Base-by-base conservation (phyloP, 1,140 invertebrate genomes). In the Araneus ventricosus region DNA sequence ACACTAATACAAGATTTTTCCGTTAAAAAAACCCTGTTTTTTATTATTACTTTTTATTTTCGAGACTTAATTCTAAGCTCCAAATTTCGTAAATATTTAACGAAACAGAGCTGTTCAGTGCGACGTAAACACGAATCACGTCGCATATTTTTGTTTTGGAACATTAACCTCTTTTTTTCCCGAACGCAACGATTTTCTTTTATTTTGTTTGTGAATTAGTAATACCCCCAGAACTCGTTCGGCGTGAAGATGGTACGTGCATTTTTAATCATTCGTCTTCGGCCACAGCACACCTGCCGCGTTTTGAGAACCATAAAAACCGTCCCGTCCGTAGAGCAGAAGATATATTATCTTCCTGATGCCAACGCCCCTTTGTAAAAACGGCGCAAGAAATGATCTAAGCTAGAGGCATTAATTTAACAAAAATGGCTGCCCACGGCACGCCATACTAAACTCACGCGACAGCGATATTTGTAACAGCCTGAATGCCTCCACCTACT, bases 321-420 rank as follows among this genome's bases (percentile, higher is more conserved):
- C 85, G 27, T 45, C 59, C 85, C 39, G 30, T 34, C 59, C 57
- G 52, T 52, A 8, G 39, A 84, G 80, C 6, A 59, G 57, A 37
- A 59, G 59, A 59, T 52, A 84, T 57, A 84, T 84, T 84, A 84
- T 84, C 39, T 84, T 84, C 45, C n/a, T 45, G 30, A 87, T 39
- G 85, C 27, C 85, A 87, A 87, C 85, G 85, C 85, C 85, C 85
- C 52, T 87, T 63, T 37, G 57, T n/a, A 61, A 87, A 63, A 87
- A 61, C 85, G 57, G 34, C 57, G 37, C 80, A 84, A 84, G 80
- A 84, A 84, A 84, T 84, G 39, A 22, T 30, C 30, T 34, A 10
- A 34, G 30, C 80, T 22, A 37, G n/a, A 59, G 57, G 34, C 85
- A 87, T 63, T 87, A 87, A 87, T 87, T 87, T 63, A 63, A 39